Base-by-base conservation (phyloP, 2,797 vertebrate genomes). In the Crenichthys baileyi region DNA sequence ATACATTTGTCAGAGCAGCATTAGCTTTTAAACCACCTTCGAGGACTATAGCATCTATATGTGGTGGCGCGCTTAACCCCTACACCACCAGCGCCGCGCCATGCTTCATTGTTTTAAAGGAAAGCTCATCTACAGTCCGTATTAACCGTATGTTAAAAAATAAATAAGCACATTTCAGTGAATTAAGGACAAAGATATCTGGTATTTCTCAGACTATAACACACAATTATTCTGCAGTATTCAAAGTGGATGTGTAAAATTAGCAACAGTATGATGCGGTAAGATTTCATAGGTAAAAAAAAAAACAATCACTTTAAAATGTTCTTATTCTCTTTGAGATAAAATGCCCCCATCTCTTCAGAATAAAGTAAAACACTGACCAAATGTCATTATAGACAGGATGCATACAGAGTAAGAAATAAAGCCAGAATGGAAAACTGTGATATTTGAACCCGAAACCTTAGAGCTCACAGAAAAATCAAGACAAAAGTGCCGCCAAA, bases 21-120 rank as follows among this genome's bases (percentile, higher is more conserved):
- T 41, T 70, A 53, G 70, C 68, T 80, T 61, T 74, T 36, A 88
- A 71, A 73, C 44, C 51, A 51, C 72, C 79, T n/a, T n/a, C n/a
- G n/a, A n/a, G n/a, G n/a, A n/a, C n/a, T n/a, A n/a, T n/a, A n/a
- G n/a, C n/a, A n/a, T n/a, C n/a, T n/a, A n/a, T n/a, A n/a, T n/a
- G n/a, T n/a, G n/a, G n/a, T n/a, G n/a, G n/a, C n/a, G n/a, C n/a
- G n/a, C n/a, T n/a, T n/a, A n/a, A n/a, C n/a, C n/a, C n/a, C n/a
- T n/a, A n/a, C n/a, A n/a, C n/a, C n/a, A n/a, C n/a, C n/a, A n/a
- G n/a, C n/a, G n/a, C n/a, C n/a, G n/a, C n/a, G n/a, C n/a, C n/a
- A n/a, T 51, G 76, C 77, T 51, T 61, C 18, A 26, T 18, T 72
- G 1, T 56, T 53, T 82, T 39, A 68, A 22, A 15, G 60, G 39